These are phyloP conservation scores for Formicarius rufipectus DNA, from an alignment of 2,113 vertebrate species.

Conservation along the genomic window DNA sequence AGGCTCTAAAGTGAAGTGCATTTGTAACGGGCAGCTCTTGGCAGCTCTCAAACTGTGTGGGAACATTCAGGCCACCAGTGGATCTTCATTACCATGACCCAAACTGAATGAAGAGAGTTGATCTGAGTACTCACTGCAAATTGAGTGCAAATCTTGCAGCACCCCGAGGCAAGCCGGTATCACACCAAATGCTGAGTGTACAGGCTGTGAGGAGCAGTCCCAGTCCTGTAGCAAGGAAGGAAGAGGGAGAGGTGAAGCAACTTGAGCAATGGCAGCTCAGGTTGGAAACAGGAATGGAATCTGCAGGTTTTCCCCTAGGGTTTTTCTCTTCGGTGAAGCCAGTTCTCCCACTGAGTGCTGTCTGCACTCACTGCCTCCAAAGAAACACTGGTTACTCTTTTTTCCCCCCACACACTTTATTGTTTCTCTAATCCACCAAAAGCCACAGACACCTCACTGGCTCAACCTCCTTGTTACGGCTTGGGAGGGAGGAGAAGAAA, in stretches of 20 bases:
- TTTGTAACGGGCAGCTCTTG: neutral
- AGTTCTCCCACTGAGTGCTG: too few relatives aligned
- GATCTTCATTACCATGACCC: neutral
- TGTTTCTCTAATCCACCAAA: neutral
- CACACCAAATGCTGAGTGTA: neutral
- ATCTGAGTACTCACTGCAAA: neutral
- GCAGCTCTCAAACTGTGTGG: neutral
- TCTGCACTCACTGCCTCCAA: neutral
- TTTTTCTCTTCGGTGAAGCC: neutral
- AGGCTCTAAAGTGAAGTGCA: neutral
- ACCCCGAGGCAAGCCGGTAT: neutral
- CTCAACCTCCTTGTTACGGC: neutral
- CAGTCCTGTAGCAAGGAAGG: neutral
- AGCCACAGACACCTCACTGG: neutral
- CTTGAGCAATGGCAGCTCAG: neutral
- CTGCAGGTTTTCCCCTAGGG: neutral
- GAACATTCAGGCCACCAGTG: neutral
- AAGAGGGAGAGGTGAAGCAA: neutral
- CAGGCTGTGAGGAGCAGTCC: neutral
- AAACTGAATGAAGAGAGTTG: neutral
- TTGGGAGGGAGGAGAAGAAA: neutral
- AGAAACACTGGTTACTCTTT: neutral
- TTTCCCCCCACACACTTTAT: accelerated
- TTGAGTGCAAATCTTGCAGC: neutral
- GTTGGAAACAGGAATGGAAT: neutral